phyloP scores from a whole-genome alignment of 1,140 invertebrate species.

The Pectinophora gossypiella region DNA sequence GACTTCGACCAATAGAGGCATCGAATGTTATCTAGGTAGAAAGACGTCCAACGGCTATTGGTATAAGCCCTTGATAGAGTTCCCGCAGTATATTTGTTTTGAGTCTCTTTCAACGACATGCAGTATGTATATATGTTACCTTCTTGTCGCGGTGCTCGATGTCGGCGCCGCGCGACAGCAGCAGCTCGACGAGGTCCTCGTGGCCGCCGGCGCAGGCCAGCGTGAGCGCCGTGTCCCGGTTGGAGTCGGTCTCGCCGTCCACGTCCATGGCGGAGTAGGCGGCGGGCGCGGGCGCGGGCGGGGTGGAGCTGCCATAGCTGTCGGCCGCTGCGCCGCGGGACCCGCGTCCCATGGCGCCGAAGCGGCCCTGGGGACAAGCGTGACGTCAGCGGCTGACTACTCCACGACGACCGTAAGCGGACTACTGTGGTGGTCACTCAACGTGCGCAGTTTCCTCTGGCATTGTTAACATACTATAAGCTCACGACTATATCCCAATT shows the following conservation, averaged over 20 bases:
- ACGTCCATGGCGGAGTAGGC: conserved; percentile 88
- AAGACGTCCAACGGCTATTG: too few relatives aligned
- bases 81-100: too few relatives aligned
- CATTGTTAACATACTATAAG: too few relatives aligned
- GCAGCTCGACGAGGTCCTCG: conserved; percentile 94
- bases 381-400: too few relatives aligned
- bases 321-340: conserved; percentile 14
- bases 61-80: too few relatives aligned
- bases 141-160: conserved; percentile 99
- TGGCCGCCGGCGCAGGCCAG: conserved; percentile 98
- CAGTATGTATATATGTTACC: too few relatives aligned
- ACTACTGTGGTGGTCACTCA: too few relatives aligned
- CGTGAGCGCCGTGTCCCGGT: conserved; percentile 98
- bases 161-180: conserved; percentile 92
- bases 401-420: too few relatives aligned
- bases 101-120: neutral
- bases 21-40: too few relatives aligned
- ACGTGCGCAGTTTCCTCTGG: too few relatives aligned
- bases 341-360: conserved; percentile 24
- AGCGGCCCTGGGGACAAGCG: conserved; percentile 46
- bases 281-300: conserved; percentile 69
- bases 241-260: conserved; percentile 97
- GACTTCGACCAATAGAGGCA: too few relatives aligned
- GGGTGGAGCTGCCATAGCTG: conserved; percentile 23
- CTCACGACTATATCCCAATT: too few relatives aligned